phyloP scores from a whole-genome alignment of 30 jellyfish, hydroid and myxozoan genomes.

The Hydra vulgaris region DNA sequence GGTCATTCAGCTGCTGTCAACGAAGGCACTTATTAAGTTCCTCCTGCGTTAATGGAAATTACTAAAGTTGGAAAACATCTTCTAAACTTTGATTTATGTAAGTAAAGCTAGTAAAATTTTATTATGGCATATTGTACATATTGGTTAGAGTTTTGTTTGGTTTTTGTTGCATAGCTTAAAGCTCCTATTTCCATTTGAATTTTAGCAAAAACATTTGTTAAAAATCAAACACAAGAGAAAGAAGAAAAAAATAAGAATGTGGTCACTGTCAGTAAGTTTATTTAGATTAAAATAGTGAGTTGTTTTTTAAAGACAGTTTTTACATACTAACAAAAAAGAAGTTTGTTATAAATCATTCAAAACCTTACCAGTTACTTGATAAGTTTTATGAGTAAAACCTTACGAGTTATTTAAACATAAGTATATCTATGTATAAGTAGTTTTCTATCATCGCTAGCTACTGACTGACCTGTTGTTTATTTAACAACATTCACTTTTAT shows the following conservation, averaged over 20 bases:
- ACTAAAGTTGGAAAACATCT: conserved; percentile 16
- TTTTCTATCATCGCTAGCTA: background rate
- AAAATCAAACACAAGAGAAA: background rate
- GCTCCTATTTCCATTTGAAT: background rate
- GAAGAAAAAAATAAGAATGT: background rate
- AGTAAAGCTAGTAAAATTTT: background rate
- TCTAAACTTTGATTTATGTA: conserved; percentile 4
- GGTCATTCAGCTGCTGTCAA: conserved; percentile 17
- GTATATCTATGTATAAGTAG: background rate
- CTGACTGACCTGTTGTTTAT: background rate
- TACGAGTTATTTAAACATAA: background rate
- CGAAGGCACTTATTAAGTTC: conserved; percentile 19
- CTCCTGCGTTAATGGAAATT: conserved; percentile 11
- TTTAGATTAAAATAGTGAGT: background rate
- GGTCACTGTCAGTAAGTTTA: background rate
- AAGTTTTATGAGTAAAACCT: too few relatives aligned
- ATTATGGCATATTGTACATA: background rate
- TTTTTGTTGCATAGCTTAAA: background rate
- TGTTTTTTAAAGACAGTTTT: background rate
- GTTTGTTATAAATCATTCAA: background rate
- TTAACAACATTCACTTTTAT: background rate
- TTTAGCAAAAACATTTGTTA: background rate
- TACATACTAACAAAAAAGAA: background rate
- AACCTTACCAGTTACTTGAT: background rate
- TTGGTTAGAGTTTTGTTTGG: background rate